Base-by-base conservation (phyloP, 1,140 invertebrate genomes). In the Acyrthosiphon pisum region DNA sequence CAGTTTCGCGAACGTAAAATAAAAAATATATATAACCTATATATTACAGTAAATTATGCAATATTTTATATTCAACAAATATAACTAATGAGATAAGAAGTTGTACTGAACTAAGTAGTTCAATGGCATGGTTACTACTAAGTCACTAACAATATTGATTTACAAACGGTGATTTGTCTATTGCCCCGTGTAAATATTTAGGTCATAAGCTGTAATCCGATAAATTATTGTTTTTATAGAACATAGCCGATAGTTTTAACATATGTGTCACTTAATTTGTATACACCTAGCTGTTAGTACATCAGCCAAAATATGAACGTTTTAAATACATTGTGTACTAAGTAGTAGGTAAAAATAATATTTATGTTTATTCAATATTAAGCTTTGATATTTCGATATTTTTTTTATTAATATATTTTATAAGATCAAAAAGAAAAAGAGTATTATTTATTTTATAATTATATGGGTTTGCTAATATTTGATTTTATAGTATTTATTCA, bases 171-270 rank as follows among this genome's bases (percentile, higher is more conserved):
- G 6, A 23, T 22, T 30, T 60, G 14, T n/a, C n/a, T 76, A 18
- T 18, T 18, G 0, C 4, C n/a, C n/a, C 0, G 30, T 76, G 30
- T 76, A 76, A 76, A 76, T 76, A 76, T 76, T n/a, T 76, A 35
- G 30, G 60, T n/a, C n/a, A 14, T n/a, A 76, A 76, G 23, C 7
- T 30, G n/a, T 53, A 53, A 53, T 53, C 2, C 4, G 4, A 22
- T 76, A 76, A 68, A 68, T 68, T 68, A 68, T 68, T 68, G 60
- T 68, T n/a, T 68, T 68, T 68, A 60, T 68, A 68, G 60, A n/a
- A n/a, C 30, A 68, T 14, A 9, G 9, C 56, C 11, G 56, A 60
- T 60, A 60, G 8, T 60, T 8, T 30, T 8, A 60, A 60, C n/a
- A n/a, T n/a, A n/a, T n/a, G n/a, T n/a, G n/a, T n/a, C n/a, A n/a